phyloP scores from a whole-genome alignment of 2,888 invertebrate species.

The Nomada lathburiana region DNA sequence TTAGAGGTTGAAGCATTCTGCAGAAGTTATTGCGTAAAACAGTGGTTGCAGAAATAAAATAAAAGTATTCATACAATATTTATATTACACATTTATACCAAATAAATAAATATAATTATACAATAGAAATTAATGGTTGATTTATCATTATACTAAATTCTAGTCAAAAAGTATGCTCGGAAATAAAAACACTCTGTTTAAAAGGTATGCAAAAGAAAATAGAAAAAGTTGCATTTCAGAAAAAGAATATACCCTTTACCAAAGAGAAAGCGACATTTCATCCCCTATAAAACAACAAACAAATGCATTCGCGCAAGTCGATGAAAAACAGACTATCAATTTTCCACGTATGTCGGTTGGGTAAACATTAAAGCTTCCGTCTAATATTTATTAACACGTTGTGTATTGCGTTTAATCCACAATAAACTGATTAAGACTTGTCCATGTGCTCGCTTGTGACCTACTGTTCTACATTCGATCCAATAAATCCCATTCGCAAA shows the following conservation, averaged over 20 bases:
- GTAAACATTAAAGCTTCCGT: not conserved
- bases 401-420: not conserved
- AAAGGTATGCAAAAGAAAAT: not conserved
- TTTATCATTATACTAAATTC: not conserved
- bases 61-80: not conserved
- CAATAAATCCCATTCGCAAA: not conserved
- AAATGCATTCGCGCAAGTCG: constrained; percentile 4
- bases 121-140: too few species aligned
- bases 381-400: not conserved
- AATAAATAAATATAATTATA: not conserved
- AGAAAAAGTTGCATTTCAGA: too few species aligned
- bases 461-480: not conserved
- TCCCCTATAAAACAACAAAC: not conserved
- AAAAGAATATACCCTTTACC: not conserved
- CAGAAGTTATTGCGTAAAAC: not conserved
- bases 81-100: not conserved
- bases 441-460: not conserved
- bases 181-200: too few species aligned
- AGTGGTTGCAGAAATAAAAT: not conserved
- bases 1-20: not conserved
- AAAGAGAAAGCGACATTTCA: not conserved
- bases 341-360: not conserved
- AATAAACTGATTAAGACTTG: constrained; percentile 1
- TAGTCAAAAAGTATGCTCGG: too few species aligned
- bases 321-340: not conserved